Evolutionary conservation across 1,140 invertebrate genomes (phyloP), one percentile per base, ranked within the genome.

Genomic region (Zaprionus capensis): DNA sequence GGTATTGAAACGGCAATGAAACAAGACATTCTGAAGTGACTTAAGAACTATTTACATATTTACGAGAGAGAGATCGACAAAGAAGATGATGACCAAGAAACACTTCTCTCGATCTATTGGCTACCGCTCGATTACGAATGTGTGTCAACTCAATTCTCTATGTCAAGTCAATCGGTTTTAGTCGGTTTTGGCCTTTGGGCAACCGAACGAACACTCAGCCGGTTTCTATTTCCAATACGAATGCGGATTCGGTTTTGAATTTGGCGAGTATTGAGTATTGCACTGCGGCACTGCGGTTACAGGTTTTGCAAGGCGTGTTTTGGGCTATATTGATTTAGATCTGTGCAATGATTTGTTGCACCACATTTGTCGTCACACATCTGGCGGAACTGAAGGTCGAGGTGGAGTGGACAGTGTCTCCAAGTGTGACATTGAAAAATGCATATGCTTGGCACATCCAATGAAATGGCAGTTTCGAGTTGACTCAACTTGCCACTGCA

Each of bases 101-200:
- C 46, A 56, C 28, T 28, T 20, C 6, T 14, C n/a, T 51, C 11
- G 22, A 24, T 46, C 11, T 38, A 68, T 17, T 41, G 31, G 62
- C 31, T 46, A 44, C 44, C 46, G 34, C 22, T n/a, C n/a, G 31
- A 34, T 34, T 11, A 9, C 31, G 76, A 78, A 86, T 80, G 80
- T 87, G 78, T 74, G 84, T 86, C 84, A 88, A 69, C 61, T 51
- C 36, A 68, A 81, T 76, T 82, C 69, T 81, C 76, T 70, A 86
- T 82, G 82, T 73, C 67, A 81, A 76, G 79, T 73, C 67, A 81
- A 72, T 63, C 59, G 65, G 26, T 34, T 34, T 34, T 34, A 34
- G 31, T 63, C 49, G 62, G 24, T 64, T 68, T 70, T 73, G 66
- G 73, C 61, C 59, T 70, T 70, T 67, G 53, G 49, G 31, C 17